A percentile compares a stretch with the other conserved stretches of the same genome.
Conservation (phyloP, 2,797 vertebrate genomes). For the Neostethus bicornis region DNA sequence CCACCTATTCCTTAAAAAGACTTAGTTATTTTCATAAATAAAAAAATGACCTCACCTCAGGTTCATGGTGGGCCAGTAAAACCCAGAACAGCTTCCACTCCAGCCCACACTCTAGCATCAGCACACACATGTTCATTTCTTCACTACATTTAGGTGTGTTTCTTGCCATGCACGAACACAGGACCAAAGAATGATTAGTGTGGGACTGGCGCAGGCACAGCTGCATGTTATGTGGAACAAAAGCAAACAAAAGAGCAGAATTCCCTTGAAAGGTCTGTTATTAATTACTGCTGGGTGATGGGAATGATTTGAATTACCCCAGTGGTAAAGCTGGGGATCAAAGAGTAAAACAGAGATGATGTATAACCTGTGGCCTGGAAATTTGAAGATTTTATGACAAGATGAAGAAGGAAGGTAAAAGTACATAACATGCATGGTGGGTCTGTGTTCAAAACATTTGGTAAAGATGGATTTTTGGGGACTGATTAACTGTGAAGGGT, state of each 20-base stretch:
- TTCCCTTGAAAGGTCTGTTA: constrained; percentile 78
- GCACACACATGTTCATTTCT: constrained; percentile 9
- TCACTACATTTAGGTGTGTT: constrained; percentile 43
- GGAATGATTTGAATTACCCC: constrained; percentile 73
- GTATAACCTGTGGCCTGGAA: constrained; percentile 68
- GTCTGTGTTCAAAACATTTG: constrained; percentile 20
- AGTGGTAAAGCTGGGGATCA: constrained; percentile 80
- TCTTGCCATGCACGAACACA: constrained; percentile 33
- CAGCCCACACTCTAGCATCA: constrained; percentile 40
- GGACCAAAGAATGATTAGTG: constrained; percentile 77
- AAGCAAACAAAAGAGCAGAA: constrained; percentile 62
- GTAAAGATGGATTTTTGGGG: constrained; percentile 1
- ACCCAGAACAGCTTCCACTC: constrained; percentile 24
- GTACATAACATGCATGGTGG: not conserved
- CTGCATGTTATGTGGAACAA: constrained; percentile 44
- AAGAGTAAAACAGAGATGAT: constrained; percentile 75
- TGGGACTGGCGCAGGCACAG: constrained; percentile 73
- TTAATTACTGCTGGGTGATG: constrained; percentile 84
- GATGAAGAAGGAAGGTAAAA: constrained; percentile 9
- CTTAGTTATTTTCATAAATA: constrained; percentile 60
- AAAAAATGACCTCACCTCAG: constrained; percentile 54
- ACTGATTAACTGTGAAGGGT: too few species aligned
- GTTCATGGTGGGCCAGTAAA: constrained; percentile 50
- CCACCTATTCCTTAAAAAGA: constrained; percentile 45
- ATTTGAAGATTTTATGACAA: constrained; percentile 28